These are phyloP conservation scores for Peromyscus melanophrys DNA, from an alignment of 2,797 vertebrate genomes.

Conservation along the genomic window DNA sequence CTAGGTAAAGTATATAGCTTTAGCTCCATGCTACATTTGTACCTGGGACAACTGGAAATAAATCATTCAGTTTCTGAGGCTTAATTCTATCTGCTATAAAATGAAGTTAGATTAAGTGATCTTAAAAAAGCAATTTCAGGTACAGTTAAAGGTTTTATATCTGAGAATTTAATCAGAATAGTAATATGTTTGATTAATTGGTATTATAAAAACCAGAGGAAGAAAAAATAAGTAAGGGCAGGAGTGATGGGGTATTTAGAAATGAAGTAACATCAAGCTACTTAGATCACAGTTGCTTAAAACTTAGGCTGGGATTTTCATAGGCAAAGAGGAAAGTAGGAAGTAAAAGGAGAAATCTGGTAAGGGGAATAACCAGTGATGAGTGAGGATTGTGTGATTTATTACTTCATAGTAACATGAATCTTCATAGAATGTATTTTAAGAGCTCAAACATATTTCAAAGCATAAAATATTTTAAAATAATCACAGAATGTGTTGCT, in stretches of 20 bases:
- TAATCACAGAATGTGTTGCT: neutral
- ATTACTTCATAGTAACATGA: neutral
- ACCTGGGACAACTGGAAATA: neutral
- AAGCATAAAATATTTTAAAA: constrained; percentile 32
- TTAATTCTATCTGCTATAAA: constrained; percentile 18
- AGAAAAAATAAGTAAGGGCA: neutral
- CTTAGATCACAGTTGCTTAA: neutral
- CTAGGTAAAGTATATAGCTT: neutral
- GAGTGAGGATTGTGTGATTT: neutral
- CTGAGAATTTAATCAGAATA: neutral
- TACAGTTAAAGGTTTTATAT: neutral
- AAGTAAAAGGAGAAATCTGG: neutral
- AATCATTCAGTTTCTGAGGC: neutral
- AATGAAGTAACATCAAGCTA: neutral
- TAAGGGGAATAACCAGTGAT: neutral
- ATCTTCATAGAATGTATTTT: neutral
- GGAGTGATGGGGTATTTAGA: neutral
- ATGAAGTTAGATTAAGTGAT: neutral
- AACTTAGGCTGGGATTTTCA: neutral
- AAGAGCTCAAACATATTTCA: neutral
- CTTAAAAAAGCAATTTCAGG: neutral
- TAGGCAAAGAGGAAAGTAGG: neutral
- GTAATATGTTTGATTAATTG: neutral
- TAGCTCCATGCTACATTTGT: neutral
- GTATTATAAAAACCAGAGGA: neutral